A percentile compares a stretch with the other conserved stretches of the same genome.
Conservation (phyloP, 1,140 invertebrate species). For the Plectrocnemia conspersa region DNA sequence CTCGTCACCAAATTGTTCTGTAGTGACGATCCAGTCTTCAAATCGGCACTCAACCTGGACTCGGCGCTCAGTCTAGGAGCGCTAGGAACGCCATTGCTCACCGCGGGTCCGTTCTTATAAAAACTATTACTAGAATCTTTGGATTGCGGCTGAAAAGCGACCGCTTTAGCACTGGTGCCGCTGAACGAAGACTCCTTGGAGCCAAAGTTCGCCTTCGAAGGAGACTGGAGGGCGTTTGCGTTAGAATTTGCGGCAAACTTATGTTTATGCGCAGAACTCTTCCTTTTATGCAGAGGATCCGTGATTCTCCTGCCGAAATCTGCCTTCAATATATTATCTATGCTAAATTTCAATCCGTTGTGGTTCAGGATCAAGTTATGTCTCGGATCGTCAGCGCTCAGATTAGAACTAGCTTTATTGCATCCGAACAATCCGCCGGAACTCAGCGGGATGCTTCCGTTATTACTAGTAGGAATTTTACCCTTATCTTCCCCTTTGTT, state of each 20-base stretch:
- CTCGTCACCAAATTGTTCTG: conserved; percentile 34
- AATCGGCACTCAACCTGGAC: conserved; percentile 14
- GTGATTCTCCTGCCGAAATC: conserved; percentile 77
- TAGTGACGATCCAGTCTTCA: conserved; percentile 21
- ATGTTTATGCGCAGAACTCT: conserved; percentile 25
- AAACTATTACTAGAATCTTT: conserved; percentile 29
- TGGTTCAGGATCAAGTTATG: conserved; percentile 52
- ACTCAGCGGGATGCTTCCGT: conserved; percentile 3
- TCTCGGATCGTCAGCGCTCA: conserved; percentile 41
- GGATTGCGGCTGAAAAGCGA: conserved; percentile 26
- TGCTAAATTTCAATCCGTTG: conserved; percentile 78
- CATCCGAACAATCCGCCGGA: conserved; percentile 28
- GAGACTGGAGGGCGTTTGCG: background rate
- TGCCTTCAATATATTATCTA: conserved; percentile 87
- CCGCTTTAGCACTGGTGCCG: background rate
- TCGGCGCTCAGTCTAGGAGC: conserved; percentile 18
- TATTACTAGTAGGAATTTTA: no score
- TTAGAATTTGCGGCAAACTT: conserved; percentile 23
- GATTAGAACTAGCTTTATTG: conserved; percentile 34
- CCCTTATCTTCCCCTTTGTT: conserved; percentile 20
- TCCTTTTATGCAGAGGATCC: conserved; percentile 60
- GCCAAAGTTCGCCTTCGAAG: conserved; percentile 2
- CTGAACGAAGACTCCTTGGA: background rate
- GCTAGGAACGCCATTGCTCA: conserved; percentile 1
- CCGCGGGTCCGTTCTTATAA: conserved; percentile 14